Conservation (phyloP, 2,113 vertebrate genomes). For the Chiloscyllium plagiosum region DNA sequence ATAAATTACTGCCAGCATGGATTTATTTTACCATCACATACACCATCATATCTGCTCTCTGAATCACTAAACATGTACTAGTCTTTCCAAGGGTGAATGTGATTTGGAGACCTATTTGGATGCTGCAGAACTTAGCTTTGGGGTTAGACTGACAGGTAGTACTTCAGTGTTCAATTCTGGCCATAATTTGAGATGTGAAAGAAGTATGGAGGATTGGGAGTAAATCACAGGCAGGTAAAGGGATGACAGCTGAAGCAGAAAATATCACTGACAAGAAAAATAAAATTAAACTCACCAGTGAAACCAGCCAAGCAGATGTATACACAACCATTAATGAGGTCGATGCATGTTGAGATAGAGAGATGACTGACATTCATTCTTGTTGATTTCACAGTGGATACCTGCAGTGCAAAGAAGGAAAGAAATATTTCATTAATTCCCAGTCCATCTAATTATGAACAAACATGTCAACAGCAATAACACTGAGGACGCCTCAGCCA, state of each 20-base stretch:
- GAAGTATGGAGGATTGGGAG: not conserved
- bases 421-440: constrained; percentile 40
- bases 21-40: constrained; percentile 43
- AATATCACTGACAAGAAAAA: not conserved
- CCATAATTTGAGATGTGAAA: not conserved
- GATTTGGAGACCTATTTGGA: constrained; percentile 40
- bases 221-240: not conserved
- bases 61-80: constrained; percentile 41
- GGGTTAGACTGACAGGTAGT: not conserved
- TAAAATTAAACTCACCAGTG: constrained; percentile 56
- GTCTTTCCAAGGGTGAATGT: constrained; percentile 37
- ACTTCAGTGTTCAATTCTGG: not conserved
- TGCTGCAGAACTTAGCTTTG: constrained; percentile 43
- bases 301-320: constrained; percentile 60
- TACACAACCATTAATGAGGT: constrained; percentile 55
- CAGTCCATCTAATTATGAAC: constrained; percentile 42
- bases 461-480: constrained; percentile 39
- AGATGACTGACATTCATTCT: constrained; percentile 62
- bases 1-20: constrained; percentile 39
- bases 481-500: constrained; percentile 40
- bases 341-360: constrained; percentile 59
- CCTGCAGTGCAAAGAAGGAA: constrained; percentile 46
- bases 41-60: constrained; percentile 38
- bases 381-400: constrained; percentile 62
- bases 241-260: not conserved